phyloP scores from a whole-genome alignment of 1,140 invertebrate genomes.

The Drosophila serrata region DNA sequence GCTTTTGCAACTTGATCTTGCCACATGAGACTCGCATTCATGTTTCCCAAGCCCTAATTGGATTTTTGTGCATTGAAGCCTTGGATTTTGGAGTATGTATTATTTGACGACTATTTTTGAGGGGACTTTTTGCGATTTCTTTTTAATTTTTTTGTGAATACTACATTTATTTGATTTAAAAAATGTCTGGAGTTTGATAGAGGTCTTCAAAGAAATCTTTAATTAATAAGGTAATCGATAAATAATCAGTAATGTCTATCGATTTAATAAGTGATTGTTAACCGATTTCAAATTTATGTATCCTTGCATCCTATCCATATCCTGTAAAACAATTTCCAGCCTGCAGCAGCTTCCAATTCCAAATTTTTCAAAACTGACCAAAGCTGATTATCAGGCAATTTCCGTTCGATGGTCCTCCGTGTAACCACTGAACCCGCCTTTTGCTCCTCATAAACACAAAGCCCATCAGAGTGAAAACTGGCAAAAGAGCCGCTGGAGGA shows the following conservation, averaged over 20 bases:
- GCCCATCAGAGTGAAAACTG: constrained; percentile 21
- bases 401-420: constrained; percentile 35
- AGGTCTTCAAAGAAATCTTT: too few relatives aligned
- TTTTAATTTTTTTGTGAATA: too few relatives aligned
- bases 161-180: too few relatives aligned
- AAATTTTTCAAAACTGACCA: constrained; percentile 41
- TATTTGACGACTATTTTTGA: neutral
- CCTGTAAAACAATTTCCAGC: neutral
- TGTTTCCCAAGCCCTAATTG: constrained; percentile 17
- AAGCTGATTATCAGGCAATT: constrained; percentile 70
- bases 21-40: neutral
- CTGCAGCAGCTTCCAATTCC: constrained; percentile 5
- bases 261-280: too few relatives aligned
- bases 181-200: too few relatives aligned
- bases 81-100: neutral
- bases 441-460: constrained; percentile 1
- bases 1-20: neutral
- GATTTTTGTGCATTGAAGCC: constrained; percentile 3
- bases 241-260: too few relatives aligned
- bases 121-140: neutral
- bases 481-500: constrained; percentile 33
- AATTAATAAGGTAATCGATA: too few relatives aligned
- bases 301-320: neutral
- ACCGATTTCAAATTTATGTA: neutral
- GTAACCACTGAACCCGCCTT: constrained; percentile 9